phyloP scores from a whole-genome alignment of 1,140 invertebrate species.

The Hyphantria cunea region DNA sequence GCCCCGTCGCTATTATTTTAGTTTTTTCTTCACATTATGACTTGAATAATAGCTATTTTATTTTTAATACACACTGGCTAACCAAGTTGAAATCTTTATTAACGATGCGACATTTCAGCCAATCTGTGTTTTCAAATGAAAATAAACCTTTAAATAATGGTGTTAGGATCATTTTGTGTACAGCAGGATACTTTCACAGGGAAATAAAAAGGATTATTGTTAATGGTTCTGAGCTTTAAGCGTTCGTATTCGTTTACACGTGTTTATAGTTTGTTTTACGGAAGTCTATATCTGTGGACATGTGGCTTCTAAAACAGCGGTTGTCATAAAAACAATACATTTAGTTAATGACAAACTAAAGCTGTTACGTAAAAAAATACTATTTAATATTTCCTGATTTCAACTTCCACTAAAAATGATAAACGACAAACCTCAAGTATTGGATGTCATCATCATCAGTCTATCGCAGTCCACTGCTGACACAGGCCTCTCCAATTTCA shows the following conservation, averaged over 20 bases:
- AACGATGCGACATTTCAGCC: slow-evolving; percentile 46
- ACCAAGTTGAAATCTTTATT: slow-evolving; percentile 53
- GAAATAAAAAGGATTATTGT: slow-evolving; percentile 59
- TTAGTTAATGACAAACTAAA: too few species aligned
- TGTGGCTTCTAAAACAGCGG: slow-evolving; percentile 12
- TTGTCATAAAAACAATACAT: background rate
- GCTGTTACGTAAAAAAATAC: too few species aligned
- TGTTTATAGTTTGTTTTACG: slow-evolving; percentile 49
- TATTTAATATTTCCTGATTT: too few species aligned
- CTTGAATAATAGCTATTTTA: slow-evolving; percentile 53
- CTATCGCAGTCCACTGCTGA: too few species aligned
- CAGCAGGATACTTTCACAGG: slow-evolving; percentile 4
- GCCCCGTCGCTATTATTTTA: slow-evolving; percentile 25
- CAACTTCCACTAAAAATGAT: too few species aligned
- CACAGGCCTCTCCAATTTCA: too few species aligned
- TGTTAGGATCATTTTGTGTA: slow-evolving; percentile 28
- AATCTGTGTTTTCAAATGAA: slow-evolving; percentile 34
- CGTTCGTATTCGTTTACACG: slow-evolving; percentile 54
- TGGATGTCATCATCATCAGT: too few species aligned
- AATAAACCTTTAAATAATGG: slow-evolving; percentile 38
- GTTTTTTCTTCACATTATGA: slow-evolving; percentile 38
- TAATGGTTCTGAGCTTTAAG: slow-evolving; percentile 44
- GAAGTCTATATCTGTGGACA: slow-evolving; percentile 32
- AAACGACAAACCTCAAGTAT: too few species aligned
- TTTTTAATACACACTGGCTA: slow-evolving; percentile 48